A percentile compares a stretch with the other conserved stretches of the same genome.
phyloP scores from a whole-genome alignment of 2,888 invertebrate genomes.

The Eledone cirrhosa region DNA sequence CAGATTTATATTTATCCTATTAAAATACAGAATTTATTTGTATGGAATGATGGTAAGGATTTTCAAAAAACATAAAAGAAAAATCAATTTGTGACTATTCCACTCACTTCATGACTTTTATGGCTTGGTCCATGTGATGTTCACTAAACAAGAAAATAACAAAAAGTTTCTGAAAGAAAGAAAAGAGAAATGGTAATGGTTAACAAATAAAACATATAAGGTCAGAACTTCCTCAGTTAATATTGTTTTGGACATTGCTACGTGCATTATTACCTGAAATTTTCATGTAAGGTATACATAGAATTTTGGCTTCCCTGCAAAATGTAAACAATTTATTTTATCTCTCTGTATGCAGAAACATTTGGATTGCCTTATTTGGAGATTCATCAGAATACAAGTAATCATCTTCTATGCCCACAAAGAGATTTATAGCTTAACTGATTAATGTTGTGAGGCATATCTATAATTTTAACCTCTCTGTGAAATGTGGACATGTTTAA shows the following conservation, averaged over 20 bases:
- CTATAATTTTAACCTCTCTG: too few species aligned
- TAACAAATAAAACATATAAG: background rate
- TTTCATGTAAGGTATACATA: background rate
- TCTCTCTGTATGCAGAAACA: background rate
- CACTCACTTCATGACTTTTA: slow-evolving; percentile 67
- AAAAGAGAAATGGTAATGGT: slow-evolving; percentile 21
- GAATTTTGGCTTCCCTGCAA: background rate
- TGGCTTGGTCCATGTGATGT: slow-evolving; percentile 78
- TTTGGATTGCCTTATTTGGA: background rate
- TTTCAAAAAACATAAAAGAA: too few species aligned
- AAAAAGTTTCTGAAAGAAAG: slow-evolving; percentile 68
- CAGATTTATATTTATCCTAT: too few species aligned
- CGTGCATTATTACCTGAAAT: too few species aligned
- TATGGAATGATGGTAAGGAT: too few species aligned
- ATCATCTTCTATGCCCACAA: background rate
- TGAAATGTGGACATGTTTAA: too few species aligned
- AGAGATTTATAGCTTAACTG: too few species aligned
- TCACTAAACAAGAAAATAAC: slow-evolving; percentile 74
- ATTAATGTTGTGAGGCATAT: too few species aligned
- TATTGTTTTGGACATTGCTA: too few species aligned
- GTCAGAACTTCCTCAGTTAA: too few species aligned
- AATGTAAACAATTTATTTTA: background rate
- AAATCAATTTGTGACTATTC: background rate
- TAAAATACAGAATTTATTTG: too few species aligned
- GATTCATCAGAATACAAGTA: background rate